Base-by-base conservation (phyloP, 2,113 vertebrate species). In the Dipodomys merriami region DNA sequence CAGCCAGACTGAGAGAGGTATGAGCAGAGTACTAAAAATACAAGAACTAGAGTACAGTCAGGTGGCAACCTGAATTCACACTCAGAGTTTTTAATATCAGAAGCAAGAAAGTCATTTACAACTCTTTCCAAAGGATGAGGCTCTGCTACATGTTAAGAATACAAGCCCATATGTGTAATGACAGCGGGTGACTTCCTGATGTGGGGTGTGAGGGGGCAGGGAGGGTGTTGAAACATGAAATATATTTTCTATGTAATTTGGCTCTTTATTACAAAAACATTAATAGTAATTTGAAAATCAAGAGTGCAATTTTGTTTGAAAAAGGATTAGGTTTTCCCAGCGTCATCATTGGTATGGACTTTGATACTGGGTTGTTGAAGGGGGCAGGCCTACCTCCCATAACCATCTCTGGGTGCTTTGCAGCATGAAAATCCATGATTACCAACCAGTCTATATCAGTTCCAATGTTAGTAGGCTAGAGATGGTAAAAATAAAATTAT, bases 31-130 rank as follows among this genome's bases (percentile, higher is more conserved):
- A 74, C 92, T 94, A 95, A 96, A 96, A 96, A 90, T 96, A 95
- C 7, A 46, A 86, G 92, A 19, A 88, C 72, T 29, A 23, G 2
- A 91, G 94, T 49, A 78, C 0, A 23, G 83, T 92, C 95, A 96
- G 94, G 95, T 94, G 95, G 92, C 90, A 96, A 96, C 93, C 95
- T 94, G 87, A 94, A 94, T 94, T 95, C 91, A 93, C 81, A 92
- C 95, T 93, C 46, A 11, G 83, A 74, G 80, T 83, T 91, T 95
- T 95, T 93, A 95, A 96, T 79, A 90, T 89, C 93, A 84, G 91
- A 92, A 82, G 68, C 57, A 94, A 96, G 82, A 91, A 85, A 86
- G 90, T 65, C 72, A 89, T 88, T 86, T 96, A 73, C 68, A 78
- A 81, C 92, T 90, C 86, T 88, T 88, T 86, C 53, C 94, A 86